Percentiles rank a stretch among this genome's conserved stretches.
Conservation (phyloP, 2,888 invertebrate species). For the Caenorhabditis sulstoni region DNA sequence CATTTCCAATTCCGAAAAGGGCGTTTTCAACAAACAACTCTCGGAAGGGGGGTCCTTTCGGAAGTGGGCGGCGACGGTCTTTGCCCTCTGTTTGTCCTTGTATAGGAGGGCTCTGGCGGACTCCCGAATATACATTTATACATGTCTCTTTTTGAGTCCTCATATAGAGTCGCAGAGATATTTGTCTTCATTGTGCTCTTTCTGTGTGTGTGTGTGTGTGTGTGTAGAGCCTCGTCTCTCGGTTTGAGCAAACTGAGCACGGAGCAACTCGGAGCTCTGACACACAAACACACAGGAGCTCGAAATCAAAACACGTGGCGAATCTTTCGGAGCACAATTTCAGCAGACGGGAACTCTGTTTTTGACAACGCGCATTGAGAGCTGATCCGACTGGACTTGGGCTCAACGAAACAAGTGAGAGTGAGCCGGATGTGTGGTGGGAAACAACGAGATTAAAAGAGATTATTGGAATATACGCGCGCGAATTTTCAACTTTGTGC, state of each 20-base stretch:
- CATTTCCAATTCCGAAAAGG: background rate
- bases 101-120: background rate
- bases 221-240: slow-evolving; percentile 17
- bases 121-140: slow-evolving; percentile 31
- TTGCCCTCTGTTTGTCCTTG: slow-evolving; percentile 29
- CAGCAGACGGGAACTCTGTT: too few species aligned
- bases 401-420: too few species aligned
- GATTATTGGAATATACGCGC: too few species aligned
- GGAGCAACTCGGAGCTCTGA: slow-evolving; percentile 1
- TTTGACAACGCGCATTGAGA: too few species aligned
- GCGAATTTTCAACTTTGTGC: too few species aligned
- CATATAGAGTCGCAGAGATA: slow-evolving; percentile 17
- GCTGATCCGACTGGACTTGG: slow-evolving; percentile 7
- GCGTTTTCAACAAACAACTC: background rate
- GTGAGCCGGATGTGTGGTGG: too few species aligned
- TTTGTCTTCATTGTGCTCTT: slow-evolving; percentile 43
- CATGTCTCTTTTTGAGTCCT: slow-evolving; percentile 12
- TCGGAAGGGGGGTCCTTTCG: background rate
- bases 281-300: too few species aligned
- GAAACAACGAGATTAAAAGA: too few species aligned
- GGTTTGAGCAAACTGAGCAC: slow-evolving; percentile 45
- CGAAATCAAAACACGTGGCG: slow-evolving; percentile 40
- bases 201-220: background rate
- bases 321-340: too few species aligned
- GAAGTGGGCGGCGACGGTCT: slow-evolving; percentile 23